phyloP scores from a whole-genome alignment of 2,888 invertebrate genomes.

The Mesochorus sp. region DNA sequence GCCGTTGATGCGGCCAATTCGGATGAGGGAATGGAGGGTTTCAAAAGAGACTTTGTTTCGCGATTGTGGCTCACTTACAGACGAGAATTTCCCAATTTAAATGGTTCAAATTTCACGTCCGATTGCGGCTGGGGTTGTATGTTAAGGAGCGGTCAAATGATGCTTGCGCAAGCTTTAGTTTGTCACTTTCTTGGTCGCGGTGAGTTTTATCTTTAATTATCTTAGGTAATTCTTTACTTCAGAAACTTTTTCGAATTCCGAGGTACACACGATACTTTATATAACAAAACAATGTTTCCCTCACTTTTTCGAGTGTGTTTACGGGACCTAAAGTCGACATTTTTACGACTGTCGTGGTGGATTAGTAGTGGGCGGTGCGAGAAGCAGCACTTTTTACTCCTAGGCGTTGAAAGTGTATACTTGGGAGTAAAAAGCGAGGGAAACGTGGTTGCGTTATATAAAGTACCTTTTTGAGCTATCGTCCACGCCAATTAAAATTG shows the following conservation, averaged over 20 bases:
- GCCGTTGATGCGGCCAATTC: conserved; percentile 74
- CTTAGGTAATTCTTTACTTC: conserved; percentile 16
- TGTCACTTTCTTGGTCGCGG: conserved; percentile 92
- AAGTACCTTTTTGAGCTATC: too few species aligned
- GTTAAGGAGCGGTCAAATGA: conserved; percentile 95
- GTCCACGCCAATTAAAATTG: too few species aligned
- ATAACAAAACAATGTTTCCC: too few species aligned
- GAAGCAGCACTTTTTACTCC: too few species aligned
- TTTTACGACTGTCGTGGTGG: too few species aligned
- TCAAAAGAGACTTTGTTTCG: conserved; percentile 92
- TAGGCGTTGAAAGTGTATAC: too few species aligned
- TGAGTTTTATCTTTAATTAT: conserved; percentile 70
- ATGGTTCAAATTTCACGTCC: conserved; percentile 91
- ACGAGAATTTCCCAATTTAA: conserved; percentile 91
- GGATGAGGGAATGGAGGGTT: conserved; percentile 89
- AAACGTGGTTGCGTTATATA: too few species aligned
- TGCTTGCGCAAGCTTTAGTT: conserved; percentile 93
- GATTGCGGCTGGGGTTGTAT: conserved; percentile 98
- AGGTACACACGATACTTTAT: background rate
- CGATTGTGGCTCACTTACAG: conserved; percentile 94
- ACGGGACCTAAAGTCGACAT: too few species aligned
- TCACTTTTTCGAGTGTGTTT: too few species aligned
- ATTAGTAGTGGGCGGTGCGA: too few species aligned
- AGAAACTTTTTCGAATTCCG: conserved; percentile 2
- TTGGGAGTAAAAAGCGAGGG: too few species aligned